Conservation (phyloP, 2,888 invertebrate genomes). For the Euclidia mi region DNA sequence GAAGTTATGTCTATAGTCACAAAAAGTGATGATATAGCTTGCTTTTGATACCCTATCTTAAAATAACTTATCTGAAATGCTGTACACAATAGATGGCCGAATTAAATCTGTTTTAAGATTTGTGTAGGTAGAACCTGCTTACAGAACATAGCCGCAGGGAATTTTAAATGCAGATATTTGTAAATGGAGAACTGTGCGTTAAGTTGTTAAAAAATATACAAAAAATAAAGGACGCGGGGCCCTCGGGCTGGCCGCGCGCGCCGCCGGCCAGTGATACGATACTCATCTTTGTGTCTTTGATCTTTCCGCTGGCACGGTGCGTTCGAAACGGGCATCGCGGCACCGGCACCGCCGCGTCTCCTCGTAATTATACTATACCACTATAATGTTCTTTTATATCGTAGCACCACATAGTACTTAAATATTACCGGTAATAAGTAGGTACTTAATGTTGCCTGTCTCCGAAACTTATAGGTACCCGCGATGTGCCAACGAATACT, state of each 20-base stretch:
- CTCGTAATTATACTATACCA: slow-evolving; percentile 63
- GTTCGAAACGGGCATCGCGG: slow-evolving; percentile 58
- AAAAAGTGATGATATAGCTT: background rate
- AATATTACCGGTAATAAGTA: background rate
- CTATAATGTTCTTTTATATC: slow-evolving; percentile 28
- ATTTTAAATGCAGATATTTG: slow-evolving; percentile 53
- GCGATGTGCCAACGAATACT: too few species aligned
- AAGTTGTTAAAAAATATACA: slow-evolving; percentile 80
- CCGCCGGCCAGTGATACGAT: slow-evolving; percentile 73
- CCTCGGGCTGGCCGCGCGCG: slow-evolving; percentile 47
- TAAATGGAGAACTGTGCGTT: slow-evolving; percentile 67
- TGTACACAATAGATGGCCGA: background rate
- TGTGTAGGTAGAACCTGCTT: slow-evolving; percentile 6
- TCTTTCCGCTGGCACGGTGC: slow-evolving; percentile 70
- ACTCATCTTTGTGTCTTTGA: slow-evolving; percentile 82
- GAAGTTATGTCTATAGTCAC: background rate
- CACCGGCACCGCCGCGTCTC: slow-evolving; percentile 71
- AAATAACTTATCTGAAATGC: background rate
- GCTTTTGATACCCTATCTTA: background rate
- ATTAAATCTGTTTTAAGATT: background rate
- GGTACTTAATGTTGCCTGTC: background rate
- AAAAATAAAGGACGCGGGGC: slow-evolving; percentile 74
- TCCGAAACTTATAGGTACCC: too few species aligned
- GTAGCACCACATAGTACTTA: background rate
- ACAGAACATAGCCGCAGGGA: slow-evolving; percentile 18